Evolutionary conservation across 2,888 invertebrate species (phyloP).

Genomic region (Parnassius mnemosyne): DNA sequence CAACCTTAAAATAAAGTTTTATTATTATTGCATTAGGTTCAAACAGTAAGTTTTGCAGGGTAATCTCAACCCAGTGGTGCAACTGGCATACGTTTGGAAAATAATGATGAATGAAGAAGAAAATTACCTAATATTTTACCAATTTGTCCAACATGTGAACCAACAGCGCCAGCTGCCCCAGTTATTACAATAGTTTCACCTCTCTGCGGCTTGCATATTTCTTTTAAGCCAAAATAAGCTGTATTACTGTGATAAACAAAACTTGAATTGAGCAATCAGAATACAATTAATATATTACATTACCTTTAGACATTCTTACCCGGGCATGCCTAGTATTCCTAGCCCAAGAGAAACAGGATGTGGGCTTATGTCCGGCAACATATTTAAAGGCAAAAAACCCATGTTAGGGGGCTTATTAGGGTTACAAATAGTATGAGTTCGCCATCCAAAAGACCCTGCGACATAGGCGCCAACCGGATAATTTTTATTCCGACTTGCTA

Average conservation of each 20-base stretch:
- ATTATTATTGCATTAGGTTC: background rate
- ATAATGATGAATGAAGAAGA: too few species aligned
- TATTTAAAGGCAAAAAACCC: slow-evolving; percentile 52
- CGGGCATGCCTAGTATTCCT: slow-evolving; percentile 86
- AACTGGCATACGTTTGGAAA: too few species aligned
- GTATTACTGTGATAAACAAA: slow-evolving; percentile 78
- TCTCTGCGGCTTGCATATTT: slow-evolving; percentile 84
- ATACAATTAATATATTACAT: too few species aligned
- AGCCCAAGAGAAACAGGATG: slow-evolving; percentile 83
- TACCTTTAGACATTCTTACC: slow-evolving; percentile 63
- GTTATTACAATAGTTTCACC: slow-evolving; percentile 87
- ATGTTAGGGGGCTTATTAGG: slow-evolving; percentile 43
- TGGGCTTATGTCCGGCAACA: slow-evolving; percentile 81
- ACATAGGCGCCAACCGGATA: slow-evolving; percentile 84
- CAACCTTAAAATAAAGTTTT: slow-evolving; percentile 51
- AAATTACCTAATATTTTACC: slow-evolving; percentile 83
- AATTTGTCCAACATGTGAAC: slow-evolving; percentile 88
- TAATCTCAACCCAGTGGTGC: background rate
- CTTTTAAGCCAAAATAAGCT: slow-evolving; percentile 87
- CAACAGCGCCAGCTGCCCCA: slow-evolving; percentile 89
- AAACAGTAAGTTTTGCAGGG: background rate
- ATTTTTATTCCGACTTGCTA: slow-evolving; percentile 83
- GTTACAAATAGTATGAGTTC: slow-evolving; percentile 65
- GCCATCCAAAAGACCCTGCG: slow-evolving; percentile 85
- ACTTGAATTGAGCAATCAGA: background rate